Percentiles rank a stretch among this genome's conserved stretches.
These are phyloP conservation scores for Coilia nasus DNA, from an alignment of 2,797 vertebrate genomes.

Conservation along the genomic window DNA sequence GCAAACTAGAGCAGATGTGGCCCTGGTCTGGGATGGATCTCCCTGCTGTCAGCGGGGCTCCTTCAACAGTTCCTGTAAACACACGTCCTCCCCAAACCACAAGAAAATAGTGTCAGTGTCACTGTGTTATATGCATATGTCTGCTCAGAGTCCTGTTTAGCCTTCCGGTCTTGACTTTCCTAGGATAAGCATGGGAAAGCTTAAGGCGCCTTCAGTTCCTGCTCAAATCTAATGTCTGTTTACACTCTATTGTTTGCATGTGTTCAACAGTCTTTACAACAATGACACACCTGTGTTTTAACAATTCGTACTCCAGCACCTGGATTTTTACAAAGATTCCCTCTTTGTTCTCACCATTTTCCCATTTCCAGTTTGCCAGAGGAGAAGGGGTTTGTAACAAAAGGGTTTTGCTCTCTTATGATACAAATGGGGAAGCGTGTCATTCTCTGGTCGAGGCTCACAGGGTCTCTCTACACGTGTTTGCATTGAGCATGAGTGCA, in stretches of 20 bases:
- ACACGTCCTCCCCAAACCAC: neutral
- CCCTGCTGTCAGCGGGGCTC: neutral
- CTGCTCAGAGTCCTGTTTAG: conserved; percentile 1
- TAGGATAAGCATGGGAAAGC: neutral
- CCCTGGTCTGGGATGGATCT: neutral
- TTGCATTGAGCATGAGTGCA: neutral
- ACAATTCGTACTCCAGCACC: neutral
- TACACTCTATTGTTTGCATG: conserved; percentile 1
- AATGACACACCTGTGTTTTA: conserved; percentile 2
- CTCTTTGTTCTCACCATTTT: neutral
- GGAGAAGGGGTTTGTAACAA: neutral
- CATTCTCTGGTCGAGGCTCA: neutral
- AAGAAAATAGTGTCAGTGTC: neutral
- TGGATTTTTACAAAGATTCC: neutral
- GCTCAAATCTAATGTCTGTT: neutral
- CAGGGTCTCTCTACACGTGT: neutral
- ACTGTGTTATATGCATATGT: neutral
- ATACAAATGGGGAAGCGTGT: neutral
- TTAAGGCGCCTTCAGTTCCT: neutral
- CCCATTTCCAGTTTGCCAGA: neutral
- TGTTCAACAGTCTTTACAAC: neutral
- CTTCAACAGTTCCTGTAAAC: neutral
- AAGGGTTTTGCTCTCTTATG: neutral
- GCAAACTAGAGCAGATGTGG: neutral
- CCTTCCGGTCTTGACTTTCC: conserved; percentile 14